phyloP scores from a whole-genome alignment of 1,140 invertebrate species.

The Pinna nobilis region DNA sequence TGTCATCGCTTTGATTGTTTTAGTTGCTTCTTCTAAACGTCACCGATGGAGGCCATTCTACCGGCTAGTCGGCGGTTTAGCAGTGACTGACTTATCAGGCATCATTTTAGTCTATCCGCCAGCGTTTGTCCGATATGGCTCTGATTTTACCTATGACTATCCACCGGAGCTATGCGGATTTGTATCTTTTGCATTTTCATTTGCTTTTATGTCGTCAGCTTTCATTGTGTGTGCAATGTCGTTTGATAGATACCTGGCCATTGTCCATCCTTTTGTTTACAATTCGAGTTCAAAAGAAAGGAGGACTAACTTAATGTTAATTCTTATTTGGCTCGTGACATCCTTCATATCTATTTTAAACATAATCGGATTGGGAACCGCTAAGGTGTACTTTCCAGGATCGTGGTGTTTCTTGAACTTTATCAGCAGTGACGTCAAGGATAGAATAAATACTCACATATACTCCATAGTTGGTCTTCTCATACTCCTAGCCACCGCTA shows the following conservation, averaged over 20 bases:
- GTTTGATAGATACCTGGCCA: conserved; percentile 71
- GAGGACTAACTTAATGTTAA: conserved; percentile 52
- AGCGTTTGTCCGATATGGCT: conserved; percentile 56
- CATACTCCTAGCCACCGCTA: not conserved
- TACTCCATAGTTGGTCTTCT: conserved; percentile 63
- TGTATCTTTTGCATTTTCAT: conserved; percentile 71
- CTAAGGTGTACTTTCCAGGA: conserved; percentile 66
- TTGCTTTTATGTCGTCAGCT: conserved; percentile 71
- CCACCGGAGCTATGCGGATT: conserved; percentile 65
- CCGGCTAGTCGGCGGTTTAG: conserved; percentile 58
- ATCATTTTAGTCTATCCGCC: conserved; percentile 59
- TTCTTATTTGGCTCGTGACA: conserved; percentile 62
- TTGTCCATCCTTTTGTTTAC: conserved; percentile 71
- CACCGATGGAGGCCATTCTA: conserved; percentile 58
- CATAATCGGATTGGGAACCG: conserved; percentile 67
- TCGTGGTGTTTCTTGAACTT: conserved; percentile 75
- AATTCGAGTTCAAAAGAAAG: conserved; percentile 55
- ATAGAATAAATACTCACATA: conserved; percentile 57
- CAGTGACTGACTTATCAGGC: conserved; percentile 60
- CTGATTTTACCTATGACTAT: conserved; percentile 54
- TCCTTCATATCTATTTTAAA: conserved; percentile 66
- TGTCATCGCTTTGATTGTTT: conserved; percentile 49
- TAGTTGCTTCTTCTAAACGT: conserved; percentile 46
- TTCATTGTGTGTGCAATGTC: conserved; percentile 73
- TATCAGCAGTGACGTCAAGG: conserved; percentile 31